These are phyloP conservation scores for Pygmarrhopalites habei DNA, from an alignment of 1,140 invertebrate species.

Conservation along the genomic window DNA sequence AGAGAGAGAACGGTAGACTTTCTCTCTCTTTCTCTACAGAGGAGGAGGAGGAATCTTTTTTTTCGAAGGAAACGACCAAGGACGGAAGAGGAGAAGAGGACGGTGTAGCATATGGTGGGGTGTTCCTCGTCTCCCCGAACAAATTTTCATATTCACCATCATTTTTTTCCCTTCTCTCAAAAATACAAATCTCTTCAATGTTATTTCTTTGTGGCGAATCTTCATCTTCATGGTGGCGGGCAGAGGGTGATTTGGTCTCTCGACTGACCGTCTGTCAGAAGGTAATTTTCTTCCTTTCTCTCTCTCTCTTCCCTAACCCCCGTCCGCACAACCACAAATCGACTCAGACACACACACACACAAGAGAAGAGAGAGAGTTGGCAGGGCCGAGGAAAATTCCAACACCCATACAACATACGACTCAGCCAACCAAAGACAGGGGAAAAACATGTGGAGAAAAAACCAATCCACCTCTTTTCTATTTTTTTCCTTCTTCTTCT, in stretches of 20 bases:
- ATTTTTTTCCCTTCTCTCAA: constrained; percentile 26
- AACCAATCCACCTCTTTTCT: constrained; percentile 11
- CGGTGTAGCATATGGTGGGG: constrained; percentile 31
- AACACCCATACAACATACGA: no score
- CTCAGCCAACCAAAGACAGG: no score
- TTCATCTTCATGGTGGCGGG: constrained; percentile 13
- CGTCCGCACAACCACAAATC: constrained; percentile 17
- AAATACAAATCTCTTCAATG: constrained; percentile 32
- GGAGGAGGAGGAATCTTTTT: no score
- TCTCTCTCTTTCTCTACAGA: no score
- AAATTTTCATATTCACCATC: constrained; percentile 37
- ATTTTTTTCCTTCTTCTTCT: constrained; percentile 2
- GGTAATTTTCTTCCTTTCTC: constrained; percentile 33
- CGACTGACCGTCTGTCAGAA: constrained; percentile 28
- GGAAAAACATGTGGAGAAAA: not conserved
- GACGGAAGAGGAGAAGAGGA: constrained; percentile 11
- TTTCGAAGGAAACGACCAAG: not conserved
- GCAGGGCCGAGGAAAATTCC: no score
- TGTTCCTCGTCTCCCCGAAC: constrained; percentile 9
- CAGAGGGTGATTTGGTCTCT: constrained; percentile 23
- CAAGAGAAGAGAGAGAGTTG: no score
- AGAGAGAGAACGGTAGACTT: not conserved
- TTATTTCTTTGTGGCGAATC: constrained; percentile 24
- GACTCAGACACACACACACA: constrained; percentile 23
- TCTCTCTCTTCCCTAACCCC: not conserved